Evolutionary conservation across 2,797 vertebrate species (phyloP).

Genomic region (Gastrophryne carolinensis): DNA sequence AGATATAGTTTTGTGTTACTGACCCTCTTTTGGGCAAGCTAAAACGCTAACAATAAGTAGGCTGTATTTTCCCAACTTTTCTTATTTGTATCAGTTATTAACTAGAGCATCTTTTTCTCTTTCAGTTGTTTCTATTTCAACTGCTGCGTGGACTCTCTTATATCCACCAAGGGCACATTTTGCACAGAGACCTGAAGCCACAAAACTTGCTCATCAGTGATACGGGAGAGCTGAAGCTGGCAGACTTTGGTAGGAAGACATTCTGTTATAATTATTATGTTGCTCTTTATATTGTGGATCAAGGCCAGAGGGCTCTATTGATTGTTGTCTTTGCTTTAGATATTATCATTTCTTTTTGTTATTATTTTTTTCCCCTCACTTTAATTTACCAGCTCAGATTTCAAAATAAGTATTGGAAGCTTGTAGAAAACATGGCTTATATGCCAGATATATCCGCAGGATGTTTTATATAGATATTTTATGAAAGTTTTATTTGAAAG

Average conservation of each 20-base stretch:
- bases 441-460: not conserved
- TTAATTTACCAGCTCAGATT: slow-evolving; percentile 17
- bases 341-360: slow-evolving; percentile 61
- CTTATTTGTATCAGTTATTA: too few relatives aligned
- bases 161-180: slow-evolving; percentile 96
- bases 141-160: slow-evolving; percentile 94
- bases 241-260: slow-evolving; percentile 90
- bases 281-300: slow-evolving; percentile 67
- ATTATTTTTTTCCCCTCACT: slow-evolving; percentile 59
- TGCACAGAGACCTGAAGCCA: slow-evolving; percentile 96
- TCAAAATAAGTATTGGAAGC: not conserved
- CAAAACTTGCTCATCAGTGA: slow-evolving; percentile 98
- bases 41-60: too few relatives aligned
- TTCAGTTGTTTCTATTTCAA: slow-evolving; percentile 95
- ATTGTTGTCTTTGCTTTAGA: slow-evolving; percentile 62
- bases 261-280: slow-evolving; percentile 69
- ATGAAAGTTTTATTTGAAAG: not conserved
- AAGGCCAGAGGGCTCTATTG: slow-evolving; percentile 68
- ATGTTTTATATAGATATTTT: not conserved
- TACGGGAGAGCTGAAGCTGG: slow-evolving; percentile 94
- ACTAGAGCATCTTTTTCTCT: slow-evolving; percentile 61
- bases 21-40: too few relatives aligned
- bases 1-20: too few relatives aligned
- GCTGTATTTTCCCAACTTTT: too few relatives aligned
- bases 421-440: not conserved